Conservation (phyloP, 2,888 invertebrate genomes). For the Julus scanicus region DNA sequence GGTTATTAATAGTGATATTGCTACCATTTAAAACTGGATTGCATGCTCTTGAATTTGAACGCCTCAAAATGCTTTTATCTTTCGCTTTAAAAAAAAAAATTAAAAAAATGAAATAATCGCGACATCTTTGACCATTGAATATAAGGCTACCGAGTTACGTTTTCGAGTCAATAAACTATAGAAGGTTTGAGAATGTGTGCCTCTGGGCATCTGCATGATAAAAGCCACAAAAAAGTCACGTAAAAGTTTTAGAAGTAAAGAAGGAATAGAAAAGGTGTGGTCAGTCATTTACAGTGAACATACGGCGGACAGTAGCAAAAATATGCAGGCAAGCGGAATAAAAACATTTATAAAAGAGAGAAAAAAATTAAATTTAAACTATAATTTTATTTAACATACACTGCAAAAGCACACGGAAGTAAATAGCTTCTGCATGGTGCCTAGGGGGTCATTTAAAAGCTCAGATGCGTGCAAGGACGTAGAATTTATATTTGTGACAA, state of each 20-base stretch:
- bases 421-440: background rate
- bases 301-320: background rate
- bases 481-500: background rate
- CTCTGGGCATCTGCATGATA: background rate
- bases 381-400: background rate
- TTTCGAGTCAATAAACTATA: conserved; percentile 37
- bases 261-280: conserved; percentile 25
- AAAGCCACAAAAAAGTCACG: background rate
- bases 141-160: conserved; percentile 17
- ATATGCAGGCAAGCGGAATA: background rate
- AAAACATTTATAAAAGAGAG: background rate
- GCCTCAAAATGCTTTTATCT: conserved; percentile 2
- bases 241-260: background rate
- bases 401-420: conserved; percentile 8
- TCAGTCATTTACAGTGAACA: background rate
- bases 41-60: conserved; percentile 12
- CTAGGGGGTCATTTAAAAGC: background rate
- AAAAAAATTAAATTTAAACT: background rate
- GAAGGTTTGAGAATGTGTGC: background rate
- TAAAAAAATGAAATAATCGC: background rate
- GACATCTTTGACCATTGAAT: background rate
- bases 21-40: conserved; percentile 42
- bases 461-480: background rate
- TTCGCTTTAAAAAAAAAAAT: background rate
- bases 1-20: conserved; percentile 9